Conservation (phyloP, 2,888 invertebrate genomes). For the Julus scandinavius region DNA sequence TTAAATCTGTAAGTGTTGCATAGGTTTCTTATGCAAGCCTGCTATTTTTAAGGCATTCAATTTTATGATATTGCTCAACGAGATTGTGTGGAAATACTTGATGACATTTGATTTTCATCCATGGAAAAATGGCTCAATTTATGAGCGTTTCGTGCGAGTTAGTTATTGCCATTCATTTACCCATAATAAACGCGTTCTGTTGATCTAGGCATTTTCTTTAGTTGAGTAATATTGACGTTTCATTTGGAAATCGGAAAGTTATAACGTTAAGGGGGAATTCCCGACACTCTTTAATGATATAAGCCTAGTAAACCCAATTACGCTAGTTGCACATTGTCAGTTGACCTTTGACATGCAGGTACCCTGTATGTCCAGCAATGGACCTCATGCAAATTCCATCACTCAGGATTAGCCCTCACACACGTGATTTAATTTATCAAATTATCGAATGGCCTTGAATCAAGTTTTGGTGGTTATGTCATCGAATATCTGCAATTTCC, state of each 20-base stretch:
- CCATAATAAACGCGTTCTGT: neutral
- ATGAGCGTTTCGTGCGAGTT: neutral
- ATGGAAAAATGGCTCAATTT: neutral
- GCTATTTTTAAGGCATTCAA: neutral
- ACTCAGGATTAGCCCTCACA: too few relatives aligned
- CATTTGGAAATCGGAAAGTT: neutral
- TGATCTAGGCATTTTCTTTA: neutral
- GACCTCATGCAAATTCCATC: too few relatives aligned
- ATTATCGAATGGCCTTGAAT: too few relatives aligned
- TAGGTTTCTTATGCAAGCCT: constrained; percentile 7
- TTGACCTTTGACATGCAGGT: too few relatives aligned
- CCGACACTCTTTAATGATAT: too few relatives aligned
- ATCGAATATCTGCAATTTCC: too few relatives aligned
- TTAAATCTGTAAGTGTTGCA: constrained; percentile 33
- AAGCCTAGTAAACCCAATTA: too few relatives aligned
- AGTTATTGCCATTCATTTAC: neutral
- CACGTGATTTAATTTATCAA: too few relatives aligned
- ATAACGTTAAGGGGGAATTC: neutral
- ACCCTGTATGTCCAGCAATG: too few relatives aligned
- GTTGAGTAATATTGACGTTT: neutral
- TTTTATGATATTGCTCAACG: constrained; percentile 21
- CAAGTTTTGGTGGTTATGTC: too few relatives aligned
- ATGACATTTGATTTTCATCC: neutral
- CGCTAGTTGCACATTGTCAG: too few relatives aligned
- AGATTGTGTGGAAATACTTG: neutral